Evolutionary conservation across 92 coral and sea anemone species (phyloP).

Genomic region (Palythoa grandiflora): DNA sequence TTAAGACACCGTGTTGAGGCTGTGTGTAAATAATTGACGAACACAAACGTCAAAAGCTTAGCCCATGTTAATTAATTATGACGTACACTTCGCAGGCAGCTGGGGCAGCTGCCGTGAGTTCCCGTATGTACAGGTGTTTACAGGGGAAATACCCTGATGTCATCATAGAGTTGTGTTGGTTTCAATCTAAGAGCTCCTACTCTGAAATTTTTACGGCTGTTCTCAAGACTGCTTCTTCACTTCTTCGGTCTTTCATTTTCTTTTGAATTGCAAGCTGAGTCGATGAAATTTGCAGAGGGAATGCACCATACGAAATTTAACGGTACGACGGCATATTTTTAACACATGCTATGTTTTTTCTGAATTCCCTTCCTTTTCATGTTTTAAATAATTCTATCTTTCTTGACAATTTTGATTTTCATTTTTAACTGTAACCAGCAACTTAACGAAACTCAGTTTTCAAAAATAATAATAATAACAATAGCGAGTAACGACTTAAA

Average conservation of each 20-base stretch:
- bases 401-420: constrained; percentile 34
- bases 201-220: constrained; percentile 35
- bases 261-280: constrained; percentile 19
- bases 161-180: constrained; percentile 40
- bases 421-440: background rate
- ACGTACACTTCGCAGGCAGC: constrained; percentile 89
- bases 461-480: background rate
- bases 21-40: constrained; percentile 92
- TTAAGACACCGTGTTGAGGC: constrained; percentile 77
- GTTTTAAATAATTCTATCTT: constrained; percentile 27
- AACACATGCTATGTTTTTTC: background rate
- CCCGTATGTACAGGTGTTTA: constrained; percentile 94
- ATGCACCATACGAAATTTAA: constrained; percentile 87
- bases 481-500: background rate
- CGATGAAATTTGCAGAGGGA: constrained; percentile 87
- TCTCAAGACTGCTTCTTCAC: constrained; percentile 26
- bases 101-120: constrained; percentile 73
- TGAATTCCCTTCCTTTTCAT: background rate
- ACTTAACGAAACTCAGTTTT: background rate
- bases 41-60: constrained; percentile 88
- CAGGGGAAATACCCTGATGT: constrained; percentile 33
- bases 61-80: constrained; percentile 92
- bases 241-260: background rate
- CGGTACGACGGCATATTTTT: constrained; percentile 63
- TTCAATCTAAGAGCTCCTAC: constrained; percentile 34